Evolutionary conservation across 2,888 invertebrate species (phyloP).

Genomic region (Itoplectis maculator): DNA sequence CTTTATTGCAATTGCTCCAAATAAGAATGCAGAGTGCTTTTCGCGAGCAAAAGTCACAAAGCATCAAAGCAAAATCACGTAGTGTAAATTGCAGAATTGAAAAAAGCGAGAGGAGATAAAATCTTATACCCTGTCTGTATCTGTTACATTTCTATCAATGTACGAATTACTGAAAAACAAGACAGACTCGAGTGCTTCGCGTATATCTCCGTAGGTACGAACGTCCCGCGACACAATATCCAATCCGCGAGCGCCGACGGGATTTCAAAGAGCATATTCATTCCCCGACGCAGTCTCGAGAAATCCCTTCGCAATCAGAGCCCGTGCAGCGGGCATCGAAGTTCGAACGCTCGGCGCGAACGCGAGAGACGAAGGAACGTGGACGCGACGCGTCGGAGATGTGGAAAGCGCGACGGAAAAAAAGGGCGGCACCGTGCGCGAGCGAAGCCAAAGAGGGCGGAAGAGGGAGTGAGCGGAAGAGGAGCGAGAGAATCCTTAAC

Average conservation of each 20-base stretch:
- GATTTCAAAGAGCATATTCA: background rate
- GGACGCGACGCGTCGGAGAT: constrained; percentile 16
- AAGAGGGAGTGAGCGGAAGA: constrained; percentile 3
- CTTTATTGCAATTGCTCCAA: too few species aligned
- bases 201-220: too few species aligned
- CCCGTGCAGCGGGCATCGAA: constrained; percentile 25
- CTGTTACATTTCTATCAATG: too few species aligned
- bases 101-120: background rate
- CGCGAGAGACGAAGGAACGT: constrained; percentile 2
- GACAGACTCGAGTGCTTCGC: too few species aligned
- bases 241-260: background rate
- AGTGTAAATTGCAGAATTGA: background rate
- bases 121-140: too few species aligned
- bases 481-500: constrained; percentile 52
- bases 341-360: constrained; percentile 18
- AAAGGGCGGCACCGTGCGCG: background rate
- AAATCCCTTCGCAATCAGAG: background rate
- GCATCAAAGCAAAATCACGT: too few species aligned
- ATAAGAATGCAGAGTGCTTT: too few species aligned
- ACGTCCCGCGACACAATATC: background rate
- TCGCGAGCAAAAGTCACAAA: too few species aligned
- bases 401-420: constrained; percentile 19
- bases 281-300: background rate
- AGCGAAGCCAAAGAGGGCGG: constrained; percentile 30
- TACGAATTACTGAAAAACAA: too few species aligned